A percentile compares a stretch with the other conserved stretches of the same genome.
phyloP scores from a whole-genome alignment of 2,797 vertebrate species.

The Botia almorhae region DNA sequence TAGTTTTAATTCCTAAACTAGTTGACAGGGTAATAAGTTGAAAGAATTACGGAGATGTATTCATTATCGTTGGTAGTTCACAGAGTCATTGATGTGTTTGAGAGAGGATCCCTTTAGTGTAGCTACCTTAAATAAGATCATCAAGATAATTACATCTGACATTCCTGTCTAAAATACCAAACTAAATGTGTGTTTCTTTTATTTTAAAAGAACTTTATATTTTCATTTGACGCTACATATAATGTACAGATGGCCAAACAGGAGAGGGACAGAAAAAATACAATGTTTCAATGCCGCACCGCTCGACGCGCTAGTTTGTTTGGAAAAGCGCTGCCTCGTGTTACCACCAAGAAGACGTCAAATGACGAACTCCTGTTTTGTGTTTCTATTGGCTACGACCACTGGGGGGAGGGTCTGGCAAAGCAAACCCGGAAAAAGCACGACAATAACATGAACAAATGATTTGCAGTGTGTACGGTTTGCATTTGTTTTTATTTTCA shows the following conservation, averaged over 20 bases:
- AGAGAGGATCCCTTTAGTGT: not conserved
- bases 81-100: not conserved
- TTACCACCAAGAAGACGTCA: not conserved
- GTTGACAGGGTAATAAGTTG: no score
- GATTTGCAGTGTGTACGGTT: not conserved
- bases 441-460: not conserved
- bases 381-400: not conserved
- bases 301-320: not conserved
- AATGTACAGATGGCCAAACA: no score
- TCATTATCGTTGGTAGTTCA: no score
- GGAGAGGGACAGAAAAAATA: no score
- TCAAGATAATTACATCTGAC: not conserved
- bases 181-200: no score
- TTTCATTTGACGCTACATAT: no score
- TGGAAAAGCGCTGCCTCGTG: slow-evolving; percentile 7
- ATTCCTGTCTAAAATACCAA: no score
- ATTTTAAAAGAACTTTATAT: no score
- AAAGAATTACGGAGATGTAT: no score
- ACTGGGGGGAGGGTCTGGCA: not conserved
- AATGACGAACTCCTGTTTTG: not conserved
- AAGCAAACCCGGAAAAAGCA: not conserved
- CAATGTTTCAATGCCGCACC: no score
- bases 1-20: no score
- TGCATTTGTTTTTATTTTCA: not conserved
- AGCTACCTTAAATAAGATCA: not conserved